phyloP scores from a whole-genome alignment of 92 coral and sea anemone genomes.

The Scolanthus callimorphus region DNA sequence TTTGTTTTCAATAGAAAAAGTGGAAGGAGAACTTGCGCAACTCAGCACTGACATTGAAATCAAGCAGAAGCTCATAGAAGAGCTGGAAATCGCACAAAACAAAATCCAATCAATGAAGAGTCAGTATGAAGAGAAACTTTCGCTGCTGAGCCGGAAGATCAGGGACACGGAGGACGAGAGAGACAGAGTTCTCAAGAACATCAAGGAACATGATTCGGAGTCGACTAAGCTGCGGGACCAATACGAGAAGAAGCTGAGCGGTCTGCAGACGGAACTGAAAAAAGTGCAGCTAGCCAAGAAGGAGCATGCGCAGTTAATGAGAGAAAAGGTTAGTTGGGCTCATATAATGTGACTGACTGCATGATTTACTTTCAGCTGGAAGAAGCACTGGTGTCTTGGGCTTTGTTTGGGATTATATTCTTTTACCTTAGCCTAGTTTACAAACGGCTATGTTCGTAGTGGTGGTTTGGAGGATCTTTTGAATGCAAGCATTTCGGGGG shows the following conservation, averaged over 20 bases:
- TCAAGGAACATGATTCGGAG: constrained; percentile 71
- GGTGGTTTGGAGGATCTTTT: no score
- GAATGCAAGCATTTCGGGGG: no score
- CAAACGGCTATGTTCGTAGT: no score
- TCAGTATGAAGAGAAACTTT: constrained; percentile 90
- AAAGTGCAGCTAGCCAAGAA: constrained; percentile 88
- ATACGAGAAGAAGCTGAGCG: constrained; percentile 84
- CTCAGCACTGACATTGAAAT: constrained; percentile 87
- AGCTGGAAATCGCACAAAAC: constrained; percentile 85
- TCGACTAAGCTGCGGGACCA: constrained; percentile 66
- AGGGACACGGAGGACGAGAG: constrained; percentile 91
- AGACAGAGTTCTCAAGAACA: constrained; percentile 69
- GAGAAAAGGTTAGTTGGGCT: constrained; percentile 84
- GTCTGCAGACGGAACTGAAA: constrained; percentile 81
- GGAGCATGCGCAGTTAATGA: constrained; percentile 76
- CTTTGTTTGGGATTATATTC: no score
- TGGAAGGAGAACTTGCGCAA: constrained; percentile 71
- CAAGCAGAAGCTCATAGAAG: constrained; percentile 89
- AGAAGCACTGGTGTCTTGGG: no score
- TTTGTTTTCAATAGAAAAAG: constrained; percentile 5
- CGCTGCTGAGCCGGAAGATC: constrained; percentile 76
- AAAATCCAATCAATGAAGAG: constrained; percentile 69
- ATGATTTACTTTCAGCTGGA: no score
- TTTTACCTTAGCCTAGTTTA: no score
- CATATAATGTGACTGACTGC: no score